phyloP scores from a whole-genome alignment of 2,888 invertebrate species.

The Drosophila kambysellisi region DNA sequence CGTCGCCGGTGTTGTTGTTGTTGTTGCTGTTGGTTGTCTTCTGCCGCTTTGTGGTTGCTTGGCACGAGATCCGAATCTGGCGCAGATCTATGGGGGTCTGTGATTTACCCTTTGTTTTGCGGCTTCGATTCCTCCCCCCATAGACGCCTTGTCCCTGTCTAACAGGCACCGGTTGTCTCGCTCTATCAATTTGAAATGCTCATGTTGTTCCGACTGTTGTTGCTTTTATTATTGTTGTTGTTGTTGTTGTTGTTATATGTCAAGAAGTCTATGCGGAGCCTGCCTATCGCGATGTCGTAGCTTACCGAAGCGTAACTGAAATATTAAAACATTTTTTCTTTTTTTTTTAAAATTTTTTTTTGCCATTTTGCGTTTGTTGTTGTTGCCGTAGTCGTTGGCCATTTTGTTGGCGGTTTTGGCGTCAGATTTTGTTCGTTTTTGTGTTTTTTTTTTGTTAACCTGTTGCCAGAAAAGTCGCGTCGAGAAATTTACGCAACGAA shows the following conservation, averaged over 20 bases:
- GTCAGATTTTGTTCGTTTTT: conserved; percentile 62
- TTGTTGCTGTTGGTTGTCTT: conserved; percentile 20
- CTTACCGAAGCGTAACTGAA: conserved; percentile 82
- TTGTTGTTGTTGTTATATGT: conserved; percentile 37
- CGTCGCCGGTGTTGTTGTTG: conserved; percentile 10
- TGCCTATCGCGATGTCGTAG: conserved; percentile 80
- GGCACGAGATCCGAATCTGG: conserved; percentile 70
- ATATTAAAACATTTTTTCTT: conserved; percentile 71
- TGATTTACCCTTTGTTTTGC: conserved; percentile 72
- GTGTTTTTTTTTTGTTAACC: conserved; percentile 54
- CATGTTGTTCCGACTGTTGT: conserved; percentile 42
- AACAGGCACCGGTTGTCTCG: conserved; percentile 22
- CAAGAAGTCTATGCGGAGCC: conserved; percentile 72
- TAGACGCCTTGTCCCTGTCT: conserved; percentile 23
- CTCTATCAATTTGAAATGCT: conserved; percentile 46
- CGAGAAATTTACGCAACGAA: conserved; percentile 82
- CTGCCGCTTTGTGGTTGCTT: conserved; percentile 62
- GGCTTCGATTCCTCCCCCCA: conserved; percentile 34
- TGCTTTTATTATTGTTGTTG: conserved; percentile 7
- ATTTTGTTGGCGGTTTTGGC: conserved; percentile 76
- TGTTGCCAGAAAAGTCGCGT: conserved; percentile 71
- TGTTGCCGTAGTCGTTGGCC: conserved; percentile 54
- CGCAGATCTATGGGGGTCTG: conserved; percentile 57
- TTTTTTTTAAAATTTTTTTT: conserved; percentile 19
- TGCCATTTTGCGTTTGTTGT: conserved; percentile 35